Evolutionary conservation across 23 tunicate genomes (phyloP), one percentile per base, ranked within the genome.

Genomic region (Styela plicata): DNA sequence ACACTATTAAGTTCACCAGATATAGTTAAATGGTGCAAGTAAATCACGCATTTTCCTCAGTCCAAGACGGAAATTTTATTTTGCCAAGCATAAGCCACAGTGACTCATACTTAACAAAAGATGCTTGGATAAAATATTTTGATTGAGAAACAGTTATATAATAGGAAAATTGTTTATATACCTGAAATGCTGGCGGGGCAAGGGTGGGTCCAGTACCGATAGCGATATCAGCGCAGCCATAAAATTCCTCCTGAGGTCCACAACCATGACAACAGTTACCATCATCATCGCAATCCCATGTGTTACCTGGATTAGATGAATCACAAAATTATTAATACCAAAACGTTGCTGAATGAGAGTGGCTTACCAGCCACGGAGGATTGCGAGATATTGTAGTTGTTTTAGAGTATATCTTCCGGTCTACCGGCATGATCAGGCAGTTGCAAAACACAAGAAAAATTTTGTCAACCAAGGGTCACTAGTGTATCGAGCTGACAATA

Each of bases 241-340:
- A 85, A 34, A 85, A 85, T 64, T 85, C 88, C 32, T 85, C 88
- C 34, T 85, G 88, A 7, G 63, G 76, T 36, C 88, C 88, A n/a
- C 22, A 28, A 29, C 88, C 88, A 13, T 31, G 0, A 26, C 85
- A 86, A 79, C 88, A 62, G 25, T 74, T 24, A 25, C 80, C 80
- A 0, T 36, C 64, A 1, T 33, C 52, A 26, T 85, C 88, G 35
- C 74, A 78, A 16, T 86, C 85, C 88, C 88, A 85, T 16, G 74
- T 31, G 63, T 85, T 85, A 10, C 88, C 85, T 82, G 57, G 0
- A 25, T 1, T 67, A 24, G 30, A 25, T 18, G 30, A 29, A 18
- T 5, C 13, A 44, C 13, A 44, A 44, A 5, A 13, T n/a, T 44
- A 13, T 44, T 44, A 44, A 44, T 44, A 13, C 13, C 13, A 44